Base-by-base conservation (phyloP, 2,888 invertebrate species). In the Nowickia ferox region DNA sequence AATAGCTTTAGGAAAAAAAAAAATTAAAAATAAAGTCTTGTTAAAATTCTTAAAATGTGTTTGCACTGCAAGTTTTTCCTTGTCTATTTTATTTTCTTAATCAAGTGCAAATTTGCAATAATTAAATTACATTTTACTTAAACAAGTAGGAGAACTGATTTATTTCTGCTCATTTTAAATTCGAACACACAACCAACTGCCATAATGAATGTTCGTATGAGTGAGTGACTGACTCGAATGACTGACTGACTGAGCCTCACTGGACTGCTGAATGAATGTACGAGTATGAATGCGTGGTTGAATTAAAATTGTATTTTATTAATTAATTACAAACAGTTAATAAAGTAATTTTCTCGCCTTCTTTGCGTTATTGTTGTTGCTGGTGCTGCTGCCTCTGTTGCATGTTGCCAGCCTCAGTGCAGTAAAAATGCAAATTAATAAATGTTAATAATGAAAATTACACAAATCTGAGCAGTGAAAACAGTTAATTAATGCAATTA, bases 361-460 rank as follows among this genome's bases (percentile, higher is more conserved):
- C n/a, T 57, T 11, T 40, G 55, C 1, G 19, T 11, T 22, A 40
- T 57, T 46, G 53, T 10, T 38, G 15, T 63, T 42, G 44, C 13
- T 48, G 46, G 11, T 74, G 19, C 22, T 61, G 46, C 13, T 17
- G 19, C 22, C 42, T 17, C 17, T 17, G 13, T 65, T 66, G 40
- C 17, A 13, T 19, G n/a, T 13, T 40, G 22, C 40, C 40, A 51
- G 48, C n/a, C 53, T 30, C 40, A 59, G 61, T 9, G 48, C 68
- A 68, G 51, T 59, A 55, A 48, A 76, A 76, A 80, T 75, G 79
- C 66, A 75, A 80, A 75, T 76, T 65, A 80, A 76, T 53, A 13
- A 89, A 87, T 87, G 81, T 42, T 87, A 84, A 87, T 88, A 68
- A 71, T 82, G 69, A 84, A 71, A 71, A 75, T 84, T 85, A 86